phyloP scores from a whole-genome alignment of 2,113 vertebrate genomes.

The Antechinus stuartii region DNA sequence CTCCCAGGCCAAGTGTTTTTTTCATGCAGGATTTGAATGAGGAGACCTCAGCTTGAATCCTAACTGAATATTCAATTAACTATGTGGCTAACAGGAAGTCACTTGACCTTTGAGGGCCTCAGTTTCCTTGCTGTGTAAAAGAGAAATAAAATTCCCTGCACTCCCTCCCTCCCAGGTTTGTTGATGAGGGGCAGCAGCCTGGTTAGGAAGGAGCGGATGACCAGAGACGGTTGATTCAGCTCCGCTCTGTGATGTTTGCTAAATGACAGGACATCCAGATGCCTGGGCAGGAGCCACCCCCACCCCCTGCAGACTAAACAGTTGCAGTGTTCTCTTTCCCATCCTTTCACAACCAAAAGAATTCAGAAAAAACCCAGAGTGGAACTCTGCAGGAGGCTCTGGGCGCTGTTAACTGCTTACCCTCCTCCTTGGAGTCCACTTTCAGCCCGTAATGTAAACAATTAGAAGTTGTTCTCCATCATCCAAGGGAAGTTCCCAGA shows the following conservation, averaged over 20 bases:
- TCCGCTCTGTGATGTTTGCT: constrained; percentile 60
- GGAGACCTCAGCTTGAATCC: background rate
- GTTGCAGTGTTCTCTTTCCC: constrained; percentile 66
- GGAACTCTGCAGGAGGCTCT: constrained; percentile 51
- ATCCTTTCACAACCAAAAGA: constrained; percentile 61
- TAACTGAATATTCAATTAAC: background rate
- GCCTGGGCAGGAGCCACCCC: constrained; percentile 67
- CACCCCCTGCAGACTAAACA: constrained; percentile 73
- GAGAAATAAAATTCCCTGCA: background rate
- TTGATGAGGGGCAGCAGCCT: background rate
- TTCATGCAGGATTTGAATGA: background rate
- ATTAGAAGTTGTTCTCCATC: background rate
- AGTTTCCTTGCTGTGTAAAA: background rate
- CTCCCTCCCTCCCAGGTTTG: background rate
- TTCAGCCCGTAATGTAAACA: background rate
- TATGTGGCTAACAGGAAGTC: background rate
- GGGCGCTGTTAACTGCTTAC: constrained; percentile 55
- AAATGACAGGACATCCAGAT: background rate
- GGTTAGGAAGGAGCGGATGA: background rate
- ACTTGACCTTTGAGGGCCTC: background rate
- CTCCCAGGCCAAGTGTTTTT: background rate
- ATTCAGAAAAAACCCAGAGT: constrained; percentile 68
- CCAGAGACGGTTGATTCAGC: background rate
- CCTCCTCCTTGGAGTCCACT: background rate
- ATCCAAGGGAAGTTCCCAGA: background rate